Conservation (phyloP, 1,140 invertebrate genomes). For the Drosophila parabipectinata region DNA sequence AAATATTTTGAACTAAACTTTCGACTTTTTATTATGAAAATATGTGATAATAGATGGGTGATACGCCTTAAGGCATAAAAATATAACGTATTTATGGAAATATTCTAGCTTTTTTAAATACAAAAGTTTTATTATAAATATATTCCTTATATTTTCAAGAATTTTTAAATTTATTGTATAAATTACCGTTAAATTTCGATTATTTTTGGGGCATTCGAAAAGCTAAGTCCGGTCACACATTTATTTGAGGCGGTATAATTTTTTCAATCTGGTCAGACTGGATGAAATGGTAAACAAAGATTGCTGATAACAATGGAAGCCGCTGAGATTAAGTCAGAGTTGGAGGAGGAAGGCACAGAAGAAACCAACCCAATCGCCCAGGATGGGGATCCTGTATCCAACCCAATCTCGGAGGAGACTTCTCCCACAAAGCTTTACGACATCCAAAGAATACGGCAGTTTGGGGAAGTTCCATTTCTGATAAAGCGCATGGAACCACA, state of each 20-base stretch:
- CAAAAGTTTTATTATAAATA: too few species aligned
- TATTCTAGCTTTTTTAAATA: too few species aligned
- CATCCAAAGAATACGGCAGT: slow-evolving; percentile 34
- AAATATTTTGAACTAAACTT: slow-evolving; percentile 20
- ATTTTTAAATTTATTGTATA: too few species aligned
- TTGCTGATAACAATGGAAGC: slow-evolving; percentile 24
- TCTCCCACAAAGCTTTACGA: slow-evolving; percentile 45
- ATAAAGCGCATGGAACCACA: slow-evolving; percentile 63
- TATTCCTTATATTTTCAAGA: too few species aligned
- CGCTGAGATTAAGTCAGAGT: slow-evolving; percentile 19
- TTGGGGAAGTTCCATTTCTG: slow-evolving; percentile 54
- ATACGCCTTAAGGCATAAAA: too few species aligned
- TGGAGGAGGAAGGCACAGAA: not conserved
- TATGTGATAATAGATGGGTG: too few species aligned
- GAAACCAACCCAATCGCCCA: not conserved
- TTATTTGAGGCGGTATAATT: not conserved
- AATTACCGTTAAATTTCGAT: too few species aligned
- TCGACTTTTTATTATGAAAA: not conserved
- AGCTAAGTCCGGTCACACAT: not conserved
- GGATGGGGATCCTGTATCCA: not conserved
- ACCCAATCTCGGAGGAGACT: not conserved
- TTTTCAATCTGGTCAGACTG: not conserved
- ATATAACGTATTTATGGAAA: too few species aligned
- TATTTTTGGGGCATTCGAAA: not conserved
- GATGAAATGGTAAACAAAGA: slow-evolving; percentile 1